phyloP scores from a whole-genome alignment of 2,888 invertebrate genomes.

The Disparrhopalites patrizii region DNA sequence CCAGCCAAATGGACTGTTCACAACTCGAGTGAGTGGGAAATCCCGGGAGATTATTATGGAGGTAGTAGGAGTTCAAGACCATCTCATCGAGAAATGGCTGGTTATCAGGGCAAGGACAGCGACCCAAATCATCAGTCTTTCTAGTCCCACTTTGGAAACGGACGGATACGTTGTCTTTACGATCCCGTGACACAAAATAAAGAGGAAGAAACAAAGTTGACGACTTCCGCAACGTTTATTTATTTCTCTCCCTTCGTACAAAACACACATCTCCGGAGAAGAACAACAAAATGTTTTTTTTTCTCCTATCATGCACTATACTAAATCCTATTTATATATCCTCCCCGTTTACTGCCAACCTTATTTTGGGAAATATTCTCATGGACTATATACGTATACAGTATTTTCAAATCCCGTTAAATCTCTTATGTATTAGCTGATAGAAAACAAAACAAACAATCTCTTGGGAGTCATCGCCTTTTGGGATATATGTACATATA shows the following conservation, averaged over 20 bases:
- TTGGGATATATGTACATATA: no score
- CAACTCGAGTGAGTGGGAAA: not conserved
- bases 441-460: no score
- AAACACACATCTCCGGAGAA: no score
- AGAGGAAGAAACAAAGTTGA: no score
- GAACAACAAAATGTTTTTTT: no score
- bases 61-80: slow-evolving; percentile 10
- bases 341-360: not conserved
- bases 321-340: not conserved
- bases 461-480: no score
- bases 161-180: slow-evolving; percentile 7
- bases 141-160: not conserved
- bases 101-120: slow-evolving; percentile 2
- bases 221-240: no score
- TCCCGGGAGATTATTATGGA: slow-evolving; percentile 3
- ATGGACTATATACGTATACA: no score
- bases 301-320: not conserved
- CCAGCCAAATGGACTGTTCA: slow-evolving; percentile 9
- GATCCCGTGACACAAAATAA: not conserved
- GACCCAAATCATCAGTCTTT: not conserved
- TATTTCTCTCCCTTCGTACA: no score
- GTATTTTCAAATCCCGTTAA: no score
- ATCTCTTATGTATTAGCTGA: no score
- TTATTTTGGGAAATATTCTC: no score
- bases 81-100: slow-evolving; percentile 9